phyloP scores from a whole-genome alignment of 2,888 invertebrate genomes.

The Diplolepis rosae region DNA sequence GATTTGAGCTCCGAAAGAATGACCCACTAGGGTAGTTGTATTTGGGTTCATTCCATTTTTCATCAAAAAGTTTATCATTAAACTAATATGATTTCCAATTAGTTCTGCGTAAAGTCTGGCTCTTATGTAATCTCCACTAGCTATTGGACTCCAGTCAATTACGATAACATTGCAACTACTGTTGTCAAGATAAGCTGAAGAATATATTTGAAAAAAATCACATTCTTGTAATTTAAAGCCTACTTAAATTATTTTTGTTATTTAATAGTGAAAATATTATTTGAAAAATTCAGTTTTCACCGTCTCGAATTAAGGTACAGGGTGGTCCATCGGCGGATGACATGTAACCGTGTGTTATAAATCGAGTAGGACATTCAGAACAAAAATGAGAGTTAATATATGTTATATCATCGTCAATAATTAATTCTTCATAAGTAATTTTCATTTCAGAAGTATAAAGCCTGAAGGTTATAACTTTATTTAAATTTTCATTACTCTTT shows the following conservation, averaged over 20 bases:
- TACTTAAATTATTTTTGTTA: no score
- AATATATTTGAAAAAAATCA: no score
- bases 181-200: neutral
- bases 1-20: slow-evolving; percentile 65
- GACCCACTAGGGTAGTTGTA: slow-evolving; percentile 55
- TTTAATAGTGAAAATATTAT: neutral
- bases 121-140: neutral
- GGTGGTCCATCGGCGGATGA: neutral
- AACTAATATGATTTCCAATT: neutral
- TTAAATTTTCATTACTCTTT: neutral
- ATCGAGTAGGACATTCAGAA: slow-evolving; percentile 53
- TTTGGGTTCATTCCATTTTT: slow-evolving; percentile 49
- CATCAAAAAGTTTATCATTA: slow-evolving; percentile 59
- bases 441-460: neutral
- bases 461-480: neutral
- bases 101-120: neutral
- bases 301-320: neutral
- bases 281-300: neutral
- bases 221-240: neutral
- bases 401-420: slow-evolving; percentile 44
- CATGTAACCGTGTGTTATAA: slow-evolving; percentile 52
- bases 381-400: slow-evolving; percentile 55
- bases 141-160: neutral
- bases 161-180: neutral
- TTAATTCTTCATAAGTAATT: slow-evolving; percentile 42